phyloP scores from a whole-genome alignment of 2,888 invertebrate species.

The Oegoconia quadripuncta region DNA sequence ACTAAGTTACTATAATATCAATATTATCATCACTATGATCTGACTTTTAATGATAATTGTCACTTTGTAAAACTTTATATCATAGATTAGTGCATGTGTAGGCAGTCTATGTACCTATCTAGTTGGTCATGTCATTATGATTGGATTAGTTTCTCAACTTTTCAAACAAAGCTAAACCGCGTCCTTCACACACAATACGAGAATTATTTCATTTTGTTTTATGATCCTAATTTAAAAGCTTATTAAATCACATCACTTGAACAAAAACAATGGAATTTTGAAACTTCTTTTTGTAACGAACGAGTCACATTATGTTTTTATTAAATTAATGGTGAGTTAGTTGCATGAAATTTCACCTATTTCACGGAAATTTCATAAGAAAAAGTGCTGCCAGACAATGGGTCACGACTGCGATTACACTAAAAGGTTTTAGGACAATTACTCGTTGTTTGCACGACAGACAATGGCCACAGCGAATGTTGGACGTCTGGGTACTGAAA shows the following conservation, averaged over 20 bases:
- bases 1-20: too few relatives aligned
- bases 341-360: slow-evolving; percentile 37
- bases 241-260: slow-evolving; percentile 1
- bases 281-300: slow-evolving; percentile 26
- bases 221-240: neutral
- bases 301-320: slow-evolving; percentile 23
- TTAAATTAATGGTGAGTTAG: slow-evolving; percentile 29
- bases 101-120: too few relatives aligned
- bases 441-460: slow-evolving; percentile 19
- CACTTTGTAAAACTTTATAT: too few relatives aligned
- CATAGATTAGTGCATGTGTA: too few relatives aligned
- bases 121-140: too few relatives aligned
- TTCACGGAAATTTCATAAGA: slow-evolving; percentile 58
- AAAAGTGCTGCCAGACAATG: slow-evolving; percentile 51
- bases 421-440: slow-evolving; percentile 38
- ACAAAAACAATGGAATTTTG: slow-evolving; percentile 14
- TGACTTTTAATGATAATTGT: too few relatives aligned
- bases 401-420: slow-evolving; percentile 40
- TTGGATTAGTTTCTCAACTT: too few relatives aligned
- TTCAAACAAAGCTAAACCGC: too few relatives aligned
- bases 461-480: slow-evolving; percentile 38
- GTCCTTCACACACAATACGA: too few relatives aligned
- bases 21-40: too few relatives aligned
- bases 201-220: too few relatives aligned
- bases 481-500: slow-evolving; percentile 23